phyloP scores from a whole-genome alignment of 2,797 vertebrate species.

The Saxicola maurus region DNA sequence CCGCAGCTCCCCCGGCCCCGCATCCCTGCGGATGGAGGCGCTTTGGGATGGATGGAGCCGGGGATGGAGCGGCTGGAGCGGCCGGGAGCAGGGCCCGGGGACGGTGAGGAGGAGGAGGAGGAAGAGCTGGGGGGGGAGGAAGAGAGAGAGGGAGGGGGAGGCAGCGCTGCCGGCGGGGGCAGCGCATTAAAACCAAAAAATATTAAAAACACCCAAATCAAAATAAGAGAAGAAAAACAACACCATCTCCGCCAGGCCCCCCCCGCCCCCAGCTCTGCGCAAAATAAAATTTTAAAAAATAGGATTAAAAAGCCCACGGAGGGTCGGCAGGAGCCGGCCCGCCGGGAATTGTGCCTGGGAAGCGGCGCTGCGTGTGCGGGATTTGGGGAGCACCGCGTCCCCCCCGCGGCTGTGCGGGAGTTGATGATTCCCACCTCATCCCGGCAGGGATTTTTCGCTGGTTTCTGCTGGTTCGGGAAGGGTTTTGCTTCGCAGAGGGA shows the following conservation, averaged over 20 bases:
- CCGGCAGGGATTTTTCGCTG: background rate
- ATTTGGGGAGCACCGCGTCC: background rate
- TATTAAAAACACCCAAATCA: background rate
- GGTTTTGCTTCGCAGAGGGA: background rate
- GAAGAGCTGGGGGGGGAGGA: background rate
- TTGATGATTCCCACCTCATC: background rate
- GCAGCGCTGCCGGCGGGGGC: background rate
- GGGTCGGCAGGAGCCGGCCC: background rate
- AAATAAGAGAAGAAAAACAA: background rate
- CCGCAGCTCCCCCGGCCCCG: background rate
- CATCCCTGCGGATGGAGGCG: background rate
- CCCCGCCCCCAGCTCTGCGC: background rate
- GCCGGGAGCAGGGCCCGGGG: too few relatives aligned
- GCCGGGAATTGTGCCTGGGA: background rate
- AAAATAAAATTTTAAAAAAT: background rate
- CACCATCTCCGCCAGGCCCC: accelerated
- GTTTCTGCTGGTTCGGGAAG: background rate
- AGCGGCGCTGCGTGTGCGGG: background rate
- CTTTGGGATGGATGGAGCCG: background rate
- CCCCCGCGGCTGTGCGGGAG: background rate
- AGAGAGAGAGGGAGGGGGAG: too few relatives aligned
- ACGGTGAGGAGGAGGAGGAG: too few relatives aligned
- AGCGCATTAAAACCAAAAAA: background rate
- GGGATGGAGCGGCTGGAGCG: background rate
- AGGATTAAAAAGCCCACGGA: too few relatives aligned